Base-by-base conservation (phyloP, 2,113 vertebrate species). In the Gracilinanus agilis region DNA sequence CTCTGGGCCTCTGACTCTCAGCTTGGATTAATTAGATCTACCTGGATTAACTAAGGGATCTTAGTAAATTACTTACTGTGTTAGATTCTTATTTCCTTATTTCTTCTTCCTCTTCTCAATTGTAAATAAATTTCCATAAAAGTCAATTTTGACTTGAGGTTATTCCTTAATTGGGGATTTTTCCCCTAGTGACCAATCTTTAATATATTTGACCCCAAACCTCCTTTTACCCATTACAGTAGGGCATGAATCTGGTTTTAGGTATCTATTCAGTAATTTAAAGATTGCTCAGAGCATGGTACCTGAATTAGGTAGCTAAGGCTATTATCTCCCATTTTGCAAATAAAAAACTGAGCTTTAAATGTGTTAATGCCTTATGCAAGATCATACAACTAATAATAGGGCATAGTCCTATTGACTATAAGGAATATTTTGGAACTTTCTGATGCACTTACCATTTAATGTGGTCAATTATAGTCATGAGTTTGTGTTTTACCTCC, bases 251-350 rank as follows among this genome's bases (percentile, higher is more conserved):
- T 93, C 89, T 89, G 54, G 90, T 54, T 19, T 94, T n/a, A 92
- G 25, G 93, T 12, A 91, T 94, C 55, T 95, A 92, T 44, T 67
- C 53, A 95, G 19, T 91, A 27, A 49, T 0, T 44, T 29, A 90
- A 75, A 44, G 54, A 90, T 90, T 29, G 55, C 44, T 1, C 49
- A 53, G 56, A 95, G 16, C 55, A 88, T 95, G 93, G 49, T 2
- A 89, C 56, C 34, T 58, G 55, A 25, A 29, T 27, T 24, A 34
- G 3, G 13, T 67, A 34, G 3, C 34, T 61, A 56, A 24, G 55
- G 12, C 29, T n/a, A n/a, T 34, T 34, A n/a, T n/a, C 3, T 12
- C 56, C 61, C 12, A 19, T n/a, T n/a, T 67, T 67, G 16, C 61
- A 67, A 67, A 67, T 16, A 67, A n/a, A 34, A 34, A 67, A 67